Evolutionary conservation across 2,888 invertebrate species (phyloP).

Genomic region (Ernsta delagoae): DNA sequence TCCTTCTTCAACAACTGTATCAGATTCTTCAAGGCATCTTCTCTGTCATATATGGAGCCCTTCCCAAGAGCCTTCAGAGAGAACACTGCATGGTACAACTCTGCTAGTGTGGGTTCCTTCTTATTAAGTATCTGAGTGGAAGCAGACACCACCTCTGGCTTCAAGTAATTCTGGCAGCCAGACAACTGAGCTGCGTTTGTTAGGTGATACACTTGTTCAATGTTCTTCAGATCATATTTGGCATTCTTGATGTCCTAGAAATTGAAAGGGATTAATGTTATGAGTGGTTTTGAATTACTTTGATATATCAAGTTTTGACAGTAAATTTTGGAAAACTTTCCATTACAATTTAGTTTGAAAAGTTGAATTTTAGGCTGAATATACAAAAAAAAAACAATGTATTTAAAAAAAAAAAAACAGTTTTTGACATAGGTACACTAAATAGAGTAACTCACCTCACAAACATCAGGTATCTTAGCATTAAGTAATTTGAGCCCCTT

Average conservation of each 20-base stretch:
- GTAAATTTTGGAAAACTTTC: no score
- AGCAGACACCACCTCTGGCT: conserved; percentile 75
- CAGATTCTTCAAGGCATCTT: conserved; percentile 89
- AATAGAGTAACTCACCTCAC: conserved; percentile 79
- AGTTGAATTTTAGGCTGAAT: no score
- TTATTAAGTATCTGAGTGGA: conserved; percentile 86
- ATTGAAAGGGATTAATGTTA: conserved; percentile 15
- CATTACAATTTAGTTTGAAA: no score
- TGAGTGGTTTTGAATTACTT: no score
- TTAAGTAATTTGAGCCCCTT: conserved; percentile 89
- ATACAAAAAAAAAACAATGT: no score
- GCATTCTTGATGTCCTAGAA: conserved; percentile 62
- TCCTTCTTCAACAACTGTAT: conserved; percentile 93
- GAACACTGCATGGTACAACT: conserved; percentile 90
- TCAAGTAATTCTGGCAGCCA: conserved; percentile 78
- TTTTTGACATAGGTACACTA: no score
- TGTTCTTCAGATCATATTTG: conserved; percentile 68
- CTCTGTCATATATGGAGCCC: conserved; percentile 84
- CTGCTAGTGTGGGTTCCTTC: conserved; percentile 87
- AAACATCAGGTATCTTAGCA: conserved; percentile 83
- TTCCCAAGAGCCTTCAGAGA: conserved; percentile 89
- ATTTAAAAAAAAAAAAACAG: no score
- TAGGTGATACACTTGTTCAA: conserved; percentile 87
- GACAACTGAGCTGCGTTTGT: conserved; percentile 86
- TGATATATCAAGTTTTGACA: neutral